Conservation (phyloP, 2,797 vertebrate species). For the Bryconaethiops microstoma region DNA sequence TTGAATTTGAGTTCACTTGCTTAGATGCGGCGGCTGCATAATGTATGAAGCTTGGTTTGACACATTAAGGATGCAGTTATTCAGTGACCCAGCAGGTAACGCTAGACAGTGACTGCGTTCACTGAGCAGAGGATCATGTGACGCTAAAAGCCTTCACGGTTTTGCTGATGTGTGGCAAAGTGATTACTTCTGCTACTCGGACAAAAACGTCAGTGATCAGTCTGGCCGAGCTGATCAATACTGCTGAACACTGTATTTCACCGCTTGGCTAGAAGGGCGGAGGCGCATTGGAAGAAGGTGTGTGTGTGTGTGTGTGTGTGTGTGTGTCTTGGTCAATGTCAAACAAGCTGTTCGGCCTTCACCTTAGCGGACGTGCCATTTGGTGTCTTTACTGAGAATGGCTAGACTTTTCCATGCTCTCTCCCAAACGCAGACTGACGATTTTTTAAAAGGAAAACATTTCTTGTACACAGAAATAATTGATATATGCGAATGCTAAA, state of each 20-base stretch:
- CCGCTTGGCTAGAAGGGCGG: neutral
- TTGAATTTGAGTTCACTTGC: neutral
- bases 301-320: no score
- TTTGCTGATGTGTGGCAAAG: constrained; percentile 37
- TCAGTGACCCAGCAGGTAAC: constrained; percentile 5
- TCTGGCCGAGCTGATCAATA: constrained; percentile 41
- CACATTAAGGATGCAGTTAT: neutral
- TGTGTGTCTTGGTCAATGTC: constrained; percentile 18
- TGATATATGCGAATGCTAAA: no score
- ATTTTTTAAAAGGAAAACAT: no score
- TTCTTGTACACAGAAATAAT: no score
- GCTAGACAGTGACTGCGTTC: constrained; percentile 2
- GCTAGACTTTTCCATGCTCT: neutral
- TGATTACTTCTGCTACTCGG: constrained; percentile 3
- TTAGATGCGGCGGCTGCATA: no score
- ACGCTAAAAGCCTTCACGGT: constrained; percentile 36
- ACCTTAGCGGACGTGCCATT: neutral
- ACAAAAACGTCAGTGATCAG: constrained; percentile 25
- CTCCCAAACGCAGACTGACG: neutral
- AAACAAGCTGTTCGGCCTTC: constrained; percentile 7
- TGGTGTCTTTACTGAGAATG: neutral
- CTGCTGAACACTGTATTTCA: constrained; percentile 35
- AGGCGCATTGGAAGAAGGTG: constrained; percentile 3
- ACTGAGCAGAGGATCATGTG: constrained; percentile 17
- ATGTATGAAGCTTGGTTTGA: neutral